Evolutionary conservation across 1,140 invertebrate genomes (phyloP).

Genomic region (Aphaenogaster ashmeadi): DNA sequence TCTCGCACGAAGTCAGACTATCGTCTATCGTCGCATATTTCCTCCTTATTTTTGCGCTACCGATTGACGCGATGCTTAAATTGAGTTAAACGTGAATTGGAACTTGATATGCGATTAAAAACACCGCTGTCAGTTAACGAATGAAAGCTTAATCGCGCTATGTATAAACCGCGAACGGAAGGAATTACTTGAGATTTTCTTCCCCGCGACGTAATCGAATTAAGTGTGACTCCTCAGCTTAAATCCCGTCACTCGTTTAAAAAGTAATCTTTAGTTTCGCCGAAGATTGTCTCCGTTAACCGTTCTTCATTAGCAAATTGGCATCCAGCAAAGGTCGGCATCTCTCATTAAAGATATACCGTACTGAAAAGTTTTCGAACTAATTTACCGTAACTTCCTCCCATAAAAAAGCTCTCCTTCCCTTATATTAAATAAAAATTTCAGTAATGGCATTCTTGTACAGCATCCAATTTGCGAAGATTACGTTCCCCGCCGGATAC

Average conservation of each 20-base stretch:
- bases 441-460: constrained; percentile 25
- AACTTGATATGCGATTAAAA: not conserved
- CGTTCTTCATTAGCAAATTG: constrained; percentile 73
- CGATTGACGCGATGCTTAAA: constrained; percentile 7
- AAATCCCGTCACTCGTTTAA: constrained; percentile 58
- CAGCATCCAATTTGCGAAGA: constrained; percentile 20
- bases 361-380: constrained; percentile 67
- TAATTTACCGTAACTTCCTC: constrained; percentile 68
- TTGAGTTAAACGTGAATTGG: constrained; percentile 32
- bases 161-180: not conserved
- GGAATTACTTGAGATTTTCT: constrained; percentile 5
- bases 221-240: not conserved
- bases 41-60: not conserved
- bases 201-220: not conserved
- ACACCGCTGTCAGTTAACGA: constrained; percentile 30
- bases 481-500: constrained; percentile 27
- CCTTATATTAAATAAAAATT: constrained; percentile 62
- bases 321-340: constrained; percentile 54
- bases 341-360: constrained; percentile 70
- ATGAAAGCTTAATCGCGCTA: not conserved
- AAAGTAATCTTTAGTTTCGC: constrained; percentile 72
- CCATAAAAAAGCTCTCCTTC: constrained; percentile 5
- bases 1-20: not conserved
- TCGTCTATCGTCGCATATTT: not conserved
- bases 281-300: constrained; percentile 69